phyloP scores from a whole-genome alignment of 1,140 invertebrate genomes.

The Lanistes nyassanus region DNA sequence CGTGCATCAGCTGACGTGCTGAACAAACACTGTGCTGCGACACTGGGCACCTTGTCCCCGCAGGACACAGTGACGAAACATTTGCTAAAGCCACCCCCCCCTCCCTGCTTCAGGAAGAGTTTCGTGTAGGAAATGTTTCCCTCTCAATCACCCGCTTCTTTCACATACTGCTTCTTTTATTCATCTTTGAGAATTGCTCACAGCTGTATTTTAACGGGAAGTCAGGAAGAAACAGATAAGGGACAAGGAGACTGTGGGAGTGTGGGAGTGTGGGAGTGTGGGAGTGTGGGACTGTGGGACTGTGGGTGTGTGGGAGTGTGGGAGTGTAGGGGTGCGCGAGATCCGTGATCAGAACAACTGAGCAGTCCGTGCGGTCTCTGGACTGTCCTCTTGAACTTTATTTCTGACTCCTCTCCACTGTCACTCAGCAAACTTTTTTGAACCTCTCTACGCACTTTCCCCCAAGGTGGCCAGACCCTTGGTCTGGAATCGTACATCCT shows the following conservation, averaged over 20 bases:
- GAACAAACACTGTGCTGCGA: no score
- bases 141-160: not conserved
- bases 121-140: not conserved
- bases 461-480: no score
- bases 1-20: no score
- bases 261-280: no score
- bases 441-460: not conserved
- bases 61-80: no score
- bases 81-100: not conserved
- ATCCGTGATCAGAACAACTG: not conserved
- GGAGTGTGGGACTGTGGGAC: slow-evolving; percentile 1
- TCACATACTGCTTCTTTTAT: no score
- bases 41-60: no score
- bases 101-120: not conserved
- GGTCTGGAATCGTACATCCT: not conserved
- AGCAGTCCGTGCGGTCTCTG: not conserved
- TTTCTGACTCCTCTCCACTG: not conserved
- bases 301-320: not conserved
- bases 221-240: not conserved
- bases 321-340: no score
- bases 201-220: no score
- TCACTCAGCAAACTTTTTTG: not conserved
- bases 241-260: not conserved
- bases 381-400: not conserved
- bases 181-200: no score